Percentiles rank a stretch among this genome's conserved stretches.
These are phyloP conservation scores for Rutpela maculata DNA, from an alignment of 2,888 invertebrate species.

Conservation along the genomic window DNA sequence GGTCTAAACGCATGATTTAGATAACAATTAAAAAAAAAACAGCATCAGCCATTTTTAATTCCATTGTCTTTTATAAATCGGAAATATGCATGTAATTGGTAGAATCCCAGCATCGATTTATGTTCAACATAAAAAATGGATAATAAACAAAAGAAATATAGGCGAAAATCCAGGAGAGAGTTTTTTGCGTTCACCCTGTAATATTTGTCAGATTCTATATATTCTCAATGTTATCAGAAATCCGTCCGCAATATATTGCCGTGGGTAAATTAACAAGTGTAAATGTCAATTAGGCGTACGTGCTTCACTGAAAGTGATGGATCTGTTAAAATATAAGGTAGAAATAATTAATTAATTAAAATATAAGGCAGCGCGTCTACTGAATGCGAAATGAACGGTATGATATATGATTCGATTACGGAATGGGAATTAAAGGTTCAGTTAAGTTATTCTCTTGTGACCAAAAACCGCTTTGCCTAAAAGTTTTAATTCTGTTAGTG, in stretches of 20 bases:
- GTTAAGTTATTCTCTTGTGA: not conserved
- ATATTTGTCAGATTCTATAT: too few relatives aligned
- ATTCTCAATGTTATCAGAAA: not conserved
- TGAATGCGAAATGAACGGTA: not conserved
- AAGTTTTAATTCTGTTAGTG: conserved; percentile 6
- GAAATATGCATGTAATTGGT: too few relatives aligned
- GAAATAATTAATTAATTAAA: conserved; percentile 3
- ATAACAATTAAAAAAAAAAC: too few relatives aligned
- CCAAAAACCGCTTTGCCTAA: not conserved
- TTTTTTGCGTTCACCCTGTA: too few relatives aligned
- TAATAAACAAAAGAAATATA: too few relatives aligned
- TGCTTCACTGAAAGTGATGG: not conserved
- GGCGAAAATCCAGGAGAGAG: too few relatives aligned
- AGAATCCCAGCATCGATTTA: too few relatives aligned
- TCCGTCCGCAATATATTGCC: not conserved
- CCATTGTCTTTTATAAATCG: too few relatives aligned
- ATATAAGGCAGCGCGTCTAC: not conserved
- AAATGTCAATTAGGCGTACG: not conserved
- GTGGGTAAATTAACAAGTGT: not conserved
- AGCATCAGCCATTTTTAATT: too few relatives aligned
- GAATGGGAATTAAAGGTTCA: not conserved
- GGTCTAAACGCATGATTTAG: too few relatives aligned
- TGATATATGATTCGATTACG: conserved; percentile 1
- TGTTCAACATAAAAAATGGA: too few relatives aligned
- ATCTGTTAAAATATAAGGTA: not conserved